phyloP scores from a whole-genome alignment of 2,797 vertebrate genomes.

The Benthosema pterotum region DNA sequence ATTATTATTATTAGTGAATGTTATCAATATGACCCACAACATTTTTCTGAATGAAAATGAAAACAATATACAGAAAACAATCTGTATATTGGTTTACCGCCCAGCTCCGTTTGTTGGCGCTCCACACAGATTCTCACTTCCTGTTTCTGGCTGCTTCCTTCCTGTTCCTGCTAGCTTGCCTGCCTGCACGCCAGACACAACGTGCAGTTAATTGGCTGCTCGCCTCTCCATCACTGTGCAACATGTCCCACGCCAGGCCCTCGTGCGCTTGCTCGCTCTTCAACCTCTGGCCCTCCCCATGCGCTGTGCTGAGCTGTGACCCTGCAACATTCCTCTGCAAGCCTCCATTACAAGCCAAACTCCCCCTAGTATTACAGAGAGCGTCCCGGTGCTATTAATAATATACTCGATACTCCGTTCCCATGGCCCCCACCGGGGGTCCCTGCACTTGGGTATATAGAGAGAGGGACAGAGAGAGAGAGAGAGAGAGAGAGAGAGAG shows the following conservation, averaged over 20 bases:
- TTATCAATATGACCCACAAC: no score
- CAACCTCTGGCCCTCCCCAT: constrained; percentile 42
- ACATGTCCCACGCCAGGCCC: constrained; percentile 66
- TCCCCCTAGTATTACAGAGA: not conserved
- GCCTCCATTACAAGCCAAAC: constrained; percentile 39
- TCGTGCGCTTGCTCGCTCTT: constrained; percentile 36
- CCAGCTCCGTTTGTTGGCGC: constrained; percentile 56
- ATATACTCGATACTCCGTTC: constrained; percentile 76
- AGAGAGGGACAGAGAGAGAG: not conserved
- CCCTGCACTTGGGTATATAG: constrained; percentile 28
- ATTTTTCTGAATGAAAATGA: no score
- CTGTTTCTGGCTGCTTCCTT: constrained; percentile 57
- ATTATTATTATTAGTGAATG: no score
- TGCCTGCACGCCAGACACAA: constrained; percentile 48
- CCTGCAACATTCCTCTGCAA: constrained; percentile 78
- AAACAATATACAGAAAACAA: no score
- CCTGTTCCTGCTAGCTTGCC: constrained; percentile 45
- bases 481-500: no score
- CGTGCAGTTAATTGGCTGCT: constrained; percentile 52
- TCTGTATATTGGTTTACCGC: constrained; percentile 32
- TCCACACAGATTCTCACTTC: constrained; percentile 55
- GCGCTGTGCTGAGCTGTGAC: constrained; percentile 58
- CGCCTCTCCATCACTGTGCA: constrained; percentile 49
- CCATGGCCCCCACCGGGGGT: constrained; percentile 73
- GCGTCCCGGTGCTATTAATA: constrained; percentile 77